These are phyloP conservation scores for Platynereis dumerilii DNA, from an alignment of 2,888 invertebrate species.

Conservation along the genomic window DNA sequence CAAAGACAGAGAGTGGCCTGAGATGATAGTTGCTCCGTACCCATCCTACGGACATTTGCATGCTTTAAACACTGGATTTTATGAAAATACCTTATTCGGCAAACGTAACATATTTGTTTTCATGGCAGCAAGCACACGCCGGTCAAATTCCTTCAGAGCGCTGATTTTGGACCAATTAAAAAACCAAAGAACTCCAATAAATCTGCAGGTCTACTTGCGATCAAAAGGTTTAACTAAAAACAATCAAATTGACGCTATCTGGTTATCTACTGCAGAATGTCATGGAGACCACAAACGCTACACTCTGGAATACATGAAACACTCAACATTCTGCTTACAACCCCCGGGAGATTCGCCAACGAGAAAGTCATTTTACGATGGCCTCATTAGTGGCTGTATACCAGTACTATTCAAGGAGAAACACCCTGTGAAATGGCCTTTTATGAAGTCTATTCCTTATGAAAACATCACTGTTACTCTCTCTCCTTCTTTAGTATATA, in stretches of 20 bases:
- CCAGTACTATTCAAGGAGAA: constrained; percentile 40
- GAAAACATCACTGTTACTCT: constrained; percentile 12
- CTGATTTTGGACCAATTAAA: constrained; percentile 45
- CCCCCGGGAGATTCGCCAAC: constrained; percentile 55
- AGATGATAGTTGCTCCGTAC: constrained; percentile 45
- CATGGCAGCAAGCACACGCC: constrained; percentile 41
- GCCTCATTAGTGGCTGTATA: constrained; percentile 50
- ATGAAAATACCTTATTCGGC: not conserved
- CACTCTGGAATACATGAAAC: constrained; percentile 49
- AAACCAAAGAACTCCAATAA: constrained; percentile 23
- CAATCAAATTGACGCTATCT: not conserved
- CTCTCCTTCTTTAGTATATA: not conserved
- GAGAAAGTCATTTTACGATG: constrained; percentile 51
- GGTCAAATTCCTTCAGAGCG: constrained; percentile 42
- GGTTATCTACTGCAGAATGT: constrained; percentile 35
- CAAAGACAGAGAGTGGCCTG: not conserved
- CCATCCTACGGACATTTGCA: constrained; percentile 48
- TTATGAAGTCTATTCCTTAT: constrained; percentile 5
- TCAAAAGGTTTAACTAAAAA: not conserved
- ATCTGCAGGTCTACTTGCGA: not conserved
- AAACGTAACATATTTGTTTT: constrained; percentile 43
- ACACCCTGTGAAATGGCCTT: constrained; percentile 10
- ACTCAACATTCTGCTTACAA: constrained; percentile 49
- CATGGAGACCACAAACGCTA: constrained; percentile 28
- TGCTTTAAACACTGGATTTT: not conserved